Base-by-base conservation (phyloP, 2,888 invertebrate species). In the Nomada flava region DNA sequence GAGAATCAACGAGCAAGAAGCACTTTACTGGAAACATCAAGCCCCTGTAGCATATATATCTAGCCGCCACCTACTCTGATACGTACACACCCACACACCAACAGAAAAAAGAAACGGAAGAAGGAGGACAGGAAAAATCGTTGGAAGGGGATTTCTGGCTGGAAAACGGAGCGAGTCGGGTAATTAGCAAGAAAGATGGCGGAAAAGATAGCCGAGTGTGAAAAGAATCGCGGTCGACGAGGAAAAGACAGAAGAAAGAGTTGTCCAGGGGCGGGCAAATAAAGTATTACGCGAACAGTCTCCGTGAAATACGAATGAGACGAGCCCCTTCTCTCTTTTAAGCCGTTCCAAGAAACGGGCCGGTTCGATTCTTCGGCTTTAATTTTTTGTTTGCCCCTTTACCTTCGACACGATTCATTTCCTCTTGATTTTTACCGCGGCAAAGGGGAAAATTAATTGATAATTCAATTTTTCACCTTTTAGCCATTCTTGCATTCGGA, bases 181-280 rank as follows among this genome's bases (percentile, higher is more conserved):
- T 91, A 91, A 91, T 91, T 91, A 91, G 90, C 88, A 84, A 87
- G 89, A 86, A 89, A 88, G 88, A 89, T 89, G 89, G 86, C 83
- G 90, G 88, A 86, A 84, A 88, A 88, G 89, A 89, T 85, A 89
- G 82, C 81, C 80, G 82, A 88, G 86, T 85, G 88, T 87, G 87
- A 91, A 91, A 90, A 89, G 86, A 90, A 91, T 90, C 84, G 85
- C 79, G 87, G 80, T 80, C 81, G 80, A 69, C 79, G 76, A 71
- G 70, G 69, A 77, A 68, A 65, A n/a, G 62, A 55, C 26, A 67
- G 69, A 65, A 62, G 67, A 67, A 76, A 67, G 75, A 67, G 72
- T 75, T 83, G 84, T 87, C 83, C 86, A 83, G 82, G 79, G 84
- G 74, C 84, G 85, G 83, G 85, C 84, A 88, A 90, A 89, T 86